Evolutionary conservation across 2,888 invertebrate species (phyloP).

Genomic region (Andricus curvator): DNA sequence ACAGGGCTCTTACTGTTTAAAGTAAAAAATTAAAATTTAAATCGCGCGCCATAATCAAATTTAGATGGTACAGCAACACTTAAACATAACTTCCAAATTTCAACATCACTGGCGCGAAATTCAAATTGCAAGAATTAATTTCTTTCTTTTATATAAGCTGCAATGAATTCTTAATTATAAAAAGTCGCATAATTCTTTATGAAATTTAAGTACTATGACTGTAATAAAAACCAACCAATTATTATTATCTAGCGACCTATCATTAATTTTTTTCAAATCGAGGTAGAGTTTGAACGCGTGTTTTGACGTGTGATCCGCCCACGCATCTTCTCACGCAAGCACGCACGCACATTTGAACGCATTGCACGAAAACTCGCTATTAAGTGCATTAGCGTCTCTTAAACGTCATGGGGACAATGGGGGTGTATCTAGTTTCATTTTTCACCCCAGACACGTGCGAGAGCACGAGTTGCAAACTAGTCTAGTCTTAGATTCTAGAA

Average conservation of each 20-base stretch:
- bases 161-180: too few species aligned
- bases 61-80: too few species aligned
- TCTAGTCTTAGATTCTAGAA: constrained; percentile 6
- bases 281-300: constrained; percentile 56
- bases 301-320: constrained; percentile 73
- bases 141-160: too few species aligned
- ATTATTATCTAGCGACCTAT: not conserved
- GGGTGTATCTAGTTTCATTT: constrained; percentile 57
- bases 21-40: too few species aligned
- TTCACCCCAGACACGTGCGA: constrained; percentile 43
- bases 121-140: too few species aligned
- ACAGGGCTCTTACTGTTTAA: too few species aligned
- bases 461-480: constrained; percentile 29
- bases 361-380: constrained; percentile 73
- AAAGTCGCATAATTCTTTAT: too few species aligned
- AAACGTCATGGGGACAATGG: constrained; percentile 59
- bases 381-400: constrained; percentile 75
- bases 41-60: not conserved
- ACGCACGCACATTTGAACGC: constrained; percentile 56
- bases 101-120: too few species aligned
- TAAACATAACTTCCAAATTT: too few species aligned
- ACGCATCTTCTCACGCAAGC: constrained; percentile 67
- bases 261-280: not conserved
- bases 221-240: not conserved
- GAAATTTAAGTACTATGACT: too few species aligned